phyloP scores from a whole-genome alignment of 2,113 vertebrate genomes.

The Pterophyllum scalare region DNA sequence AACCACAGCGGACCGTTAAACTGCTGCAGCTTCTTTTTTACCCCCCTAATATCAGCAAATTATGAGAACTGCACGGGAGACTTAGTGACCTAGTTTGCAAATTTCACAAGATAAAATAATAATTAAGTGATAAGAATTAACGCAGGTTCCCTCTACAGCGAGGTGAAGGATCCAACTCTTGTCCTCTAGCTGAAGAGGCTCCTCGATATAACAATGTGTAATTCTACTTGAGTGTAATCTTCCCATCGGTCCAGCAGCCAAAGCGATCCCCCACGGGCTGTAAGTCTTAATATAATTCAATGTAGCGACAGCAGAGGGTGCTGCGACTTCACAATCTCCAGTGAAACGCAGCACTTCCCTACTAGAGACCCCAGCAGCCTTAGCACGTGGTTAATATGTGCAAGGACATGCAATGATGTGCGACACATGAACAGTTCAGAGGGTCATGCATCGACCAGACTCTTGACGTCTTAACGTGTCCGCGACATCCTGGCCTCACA shows the following conservation, averaged over 20 bases:
- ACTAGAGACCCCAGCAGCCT: neutral
- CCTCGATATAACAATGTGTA: neutral
- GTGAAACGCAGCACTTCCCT: neutral
- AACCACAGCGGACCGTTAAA: neutral
- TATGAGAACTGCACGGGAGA: neutral
- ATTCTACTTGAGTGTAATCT: neutral
- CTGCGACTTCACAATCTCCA: neutral
- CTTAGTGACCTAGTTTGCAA: neutral
- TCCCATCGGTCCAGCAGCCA: neutral
- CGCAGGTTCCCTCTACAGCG: neutral
- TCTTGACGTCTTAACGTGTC: constrained; percentile 23
- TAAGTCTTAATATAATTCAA: neutral
- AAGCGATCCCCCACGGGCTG: neutral
- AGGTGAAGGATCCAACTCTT: constrained; percentile 1
- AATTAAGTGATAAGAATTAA: constrained; percentile 5
- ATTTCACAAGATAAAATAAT: neutral
- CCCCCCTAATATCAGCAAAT: constrained; percentile 12
- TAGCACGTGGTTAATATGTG: constrained; percentile 18
- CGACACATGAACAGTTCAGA: constrained; percentile 15
- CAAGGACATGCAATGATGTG: constrained; percentile 6
- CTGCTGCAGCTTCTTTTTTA: neutral
- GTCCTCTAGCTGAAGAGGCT: constrained; percentile 5
- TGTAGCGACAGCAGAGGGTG: constrained; percentile 44
- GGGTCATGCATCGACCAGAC: constrained; percentile 34
- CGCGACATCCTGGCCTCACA: neutral